Base-by-base conservation (phyloP, 1,140 invertebrate species). In the Drosophila burlai region DNA sequence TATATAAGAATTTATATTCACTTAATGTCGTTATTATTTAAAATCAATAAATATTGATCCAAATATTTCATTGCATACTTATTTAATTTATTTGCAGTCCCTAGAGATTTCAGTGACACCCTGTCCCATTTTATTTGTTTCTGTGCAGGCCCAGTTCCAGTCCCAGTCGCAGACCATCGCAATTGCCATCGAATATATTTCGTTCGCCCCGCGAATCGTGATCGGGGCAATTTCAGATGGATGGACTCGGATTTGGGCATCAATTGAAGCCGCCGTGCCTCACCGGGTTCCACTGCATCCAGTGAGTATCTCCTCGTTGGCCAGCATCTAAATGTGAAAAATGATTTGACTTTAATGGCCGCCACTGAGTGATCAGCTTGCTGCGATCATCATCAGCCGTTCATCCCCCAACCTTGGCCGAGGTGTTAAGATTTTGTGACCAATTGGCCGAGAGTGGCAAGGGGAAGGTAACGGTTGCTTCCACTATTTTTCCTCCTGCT, bases 261-360 rank as follows among this genome's bases (percentile, higher is more conserved):
- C 85, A 90, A 85, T 90, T 90, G 85, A 78, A 68, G 85, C 85
- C 85, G 85, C 79, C 83, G 60, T 61, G 29, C 63, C 29, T n/a
- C 11, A 43, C 38, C 18, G 16, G 55, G 62, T 38, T 34, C 42
- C 63, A 45, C 21, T 45, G 63, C 42, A 76, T 55, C 52, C 52
- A 38, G 8, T 10, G 36, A 49, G 68, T 50, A 67, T 57, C 50
- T 80, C 55, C 31, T 29, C 45, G 59, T 72, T 76, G 57, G 78
- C 55, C 82, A 67, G 76, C 83, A 76, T 82, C 75, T 89, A 92
- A 86, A 92, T 92, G 91, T 92, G 91, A 91, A 92, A 92, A 92
- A 92, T 92, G 87, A 92, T 92, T 92, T 92, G 87, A 92, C 91
- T 92, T 92, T 92, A 92, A 92, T 92, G 84, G 85, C 63, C 78